These are phyloP conservation scores for Pseudomyrmex gracilis DNA, from an alignment of 1,140 invertebrate species.

Conservation along the genomic window DNA sequence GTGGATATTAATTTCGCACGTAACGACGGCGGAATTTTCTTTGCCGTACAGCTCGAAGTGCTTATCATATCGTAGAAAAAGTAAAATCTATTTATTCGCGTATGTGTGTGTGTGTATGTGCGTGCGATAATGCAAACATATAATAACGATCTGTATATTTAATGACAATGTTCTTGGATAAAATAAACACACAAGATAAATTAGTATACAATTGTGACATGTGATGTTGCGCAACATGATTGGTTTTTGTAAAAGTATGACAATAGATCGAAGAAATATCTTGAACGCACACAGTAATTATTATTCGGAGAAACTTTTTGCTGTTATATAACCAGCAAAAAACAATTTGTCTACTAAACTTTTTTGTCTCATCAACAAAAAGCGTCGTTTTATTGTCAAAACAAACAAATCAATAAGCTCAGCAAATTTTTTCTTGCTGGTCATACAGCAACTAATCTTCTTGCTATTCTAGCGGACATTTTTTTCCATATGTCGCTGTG, in stretches of 20 bases:
- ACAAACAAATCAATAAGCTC: too few species aligned
- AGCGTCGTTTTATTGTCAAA: too few species aligned
- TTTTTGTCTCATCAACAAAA: too few species aligned
- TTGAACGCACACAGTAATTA: neutral
- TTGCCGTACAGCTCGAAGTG: neutral
- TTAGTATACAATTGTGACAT: too few species aligned
- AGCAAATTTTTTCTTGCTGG: too few species aligned
- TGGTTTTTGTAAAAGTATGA: constrained; percentile 19
- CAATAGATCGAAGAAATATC: neutral
- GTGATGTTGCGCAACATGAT: constrained; percentile 29
- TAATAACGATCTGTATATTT: constrained; percentile 10
- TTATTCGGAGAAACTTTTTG: neutral
- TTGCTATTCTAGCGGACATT: too few species aligned
- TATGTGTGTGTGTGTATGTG: neutral
- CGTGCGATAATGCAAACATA: too few species aligned
- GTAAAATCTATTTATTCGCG: neutral
- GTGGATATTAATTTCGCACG: constrained; percentile 34
- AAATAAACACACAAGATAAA: neutral
- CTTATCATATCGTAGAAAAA: neutral
- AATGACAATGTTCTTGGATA: neutral
- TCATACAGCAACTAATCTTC: too few species aligned
- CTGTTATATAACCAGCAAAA: too few species aligned
- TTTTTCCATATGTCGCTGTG: neutral
- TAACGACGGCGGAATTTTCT: neutral
- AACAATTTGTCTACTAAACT: too few species aligned